A percentile compares a stretch with the other conserved stretches of the same genome.
These are phyloP conservation scores for Osmoderma eremita DNA, from an alignment of 2,888 invertebrate genomes.

Conservation along the genomic window DNA sequence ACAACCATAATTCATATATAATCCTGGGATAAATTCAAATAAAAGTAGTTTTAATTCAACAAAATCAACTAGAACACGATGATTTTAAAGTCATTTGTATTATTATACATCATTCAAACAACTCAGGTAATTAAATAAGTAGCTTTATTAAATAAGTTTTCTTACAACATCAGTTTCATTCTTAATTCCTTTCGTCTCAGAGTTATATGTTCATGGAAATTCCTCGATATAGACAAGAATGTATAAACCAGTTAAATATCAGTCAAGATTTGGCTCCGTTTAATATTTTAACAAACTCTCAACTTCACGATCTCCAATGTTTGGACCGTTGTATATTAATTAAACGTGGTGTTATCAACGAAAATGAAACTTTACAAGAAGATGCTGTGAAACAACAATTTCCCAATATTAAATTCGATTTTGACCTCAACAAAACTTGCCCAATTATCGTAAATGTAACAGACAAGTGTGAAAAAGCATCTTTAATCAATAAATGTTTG, in stretches of 20 bases:
- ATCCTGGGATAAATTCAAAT: background rate
- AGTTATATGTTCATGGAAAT: background rate
- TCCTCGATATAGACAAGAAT: background rate
- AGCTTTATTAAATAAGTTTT: background rate
- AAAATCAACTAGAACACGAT: background rate
- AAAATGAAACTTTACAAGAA: slow-evolving; percentile 18
- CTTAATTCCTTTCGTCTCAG: background rate
- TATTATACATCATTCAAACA: background rate
- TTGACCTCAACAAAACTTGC: background rate
- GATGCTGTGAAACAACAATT: background rate
- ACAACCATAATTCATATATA: background rate
- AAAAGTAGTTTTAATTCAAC: background rate
- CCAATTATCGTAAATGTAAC: slow-evolving; percentile 16
- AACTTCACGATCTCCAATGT: slow-evolving; percentile 13
- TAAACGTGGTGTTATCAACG: slow-evolving; percentile 11
- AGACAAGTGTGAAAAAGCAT: slow-evolving; percentile 21
- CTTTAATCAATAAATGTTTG: slow-evolving; percentile 2
- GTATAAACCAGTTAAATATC: slow-evolving; percentile 9
- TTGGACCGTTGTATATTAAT: slow-evolving; percentile 16
- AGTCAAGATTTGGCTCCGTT: background rate
- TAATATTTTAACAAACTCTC: slow-evolving; percentile 4
- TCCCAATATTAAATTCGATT: background rate
- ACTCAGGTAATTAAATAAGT: slow-evolving; percentile 3
- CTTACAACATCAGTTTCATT: background rate
- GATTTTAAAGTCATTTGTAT: background rate